Base-by-base conservation (phyloP, 2,888 invertebrate species). In the Eristalinus aeneus region DNA sequence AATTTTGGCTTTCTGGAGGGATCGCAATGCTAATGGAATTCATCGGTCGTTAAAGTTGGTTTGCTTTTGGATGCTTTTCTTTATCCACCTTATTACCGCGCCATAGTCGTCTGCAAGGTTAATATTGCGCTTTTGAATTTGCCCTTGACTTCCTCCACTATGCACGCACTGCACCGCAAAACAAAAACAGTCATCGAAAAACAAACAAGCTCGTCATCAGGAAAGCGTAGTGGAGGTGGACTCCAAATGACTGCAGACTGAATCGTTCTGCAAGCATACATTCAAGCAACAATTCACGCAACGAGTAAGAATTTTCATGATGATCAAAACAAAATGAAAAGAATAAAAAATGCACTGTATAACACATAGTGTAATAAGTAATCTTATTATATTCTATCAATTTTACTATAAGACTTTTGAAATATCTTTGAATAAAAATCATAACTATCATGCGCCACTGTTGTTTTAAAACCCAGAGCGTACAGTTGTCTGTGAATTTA, bases 71-170 rank as follows among this genome's bases (percentile, higher is more conserved):
- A 81, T 77, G 63, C 31, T 63, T 64, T 82, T 74, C 64, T 72
- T 72, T 76, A 71, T 76, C 61, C 75, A 71, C 72, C 61, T 71
- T 67, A 23, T 36, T 34, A 75, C 71, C 69, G 58, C 73, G 68
- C 58, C 69, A n/a, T n/a, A n/a, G 2, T 9, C 53, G 56, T 32
- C 68, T 36, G 22, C 71, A 71, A 46, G 12, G 31, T 68, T 54
- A 79, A 73, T 72, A 36, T 80, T 81, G 79, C 79, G 79, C 71
- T 85, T 85, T 76, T 84, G 84, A 84, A 80, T 80, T 65, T 72
- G 56, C 75, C 81, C 72, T 64, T 81, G 80, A 71, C 81, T 61
- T 81, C 68, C 71, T 64, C 69, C 67, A 75, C 81, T 72, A 67
- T 76, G 61, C 31, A 67, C 69, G 75, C 71, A 84, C 67, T 76